Percentiles rank a stretch among this genome's conserved stretches.
Conservation (phyloP, 2,797 vertebrate species). For the Anabacerthia variegaticeps region DNA sequence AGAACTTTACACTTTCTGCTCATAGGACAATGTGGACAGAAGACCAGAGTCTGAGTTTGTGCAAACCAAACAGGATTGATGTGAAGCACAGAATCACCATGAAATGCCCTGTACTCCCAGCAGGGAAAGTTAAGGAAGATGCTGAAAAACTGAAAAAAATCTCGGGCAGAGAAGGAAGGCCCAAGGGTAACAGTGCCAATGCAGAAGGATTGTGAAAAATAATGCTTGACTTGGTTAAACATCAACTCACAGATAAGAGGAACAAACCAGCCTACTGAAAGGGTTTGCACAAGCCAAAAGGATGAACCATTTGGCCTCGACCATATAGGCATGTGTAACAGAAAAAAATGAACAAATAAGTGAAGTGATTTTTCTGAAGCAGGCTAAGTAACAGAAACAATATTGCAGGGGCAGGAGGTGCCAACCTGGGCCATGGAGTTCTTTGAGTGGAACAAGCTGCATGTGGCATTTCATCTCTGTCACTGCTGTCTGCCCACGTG, state of each 20-base stretch:
- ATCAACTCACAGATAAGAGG: not conserved
- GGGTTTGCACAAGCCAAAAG: not conserved
- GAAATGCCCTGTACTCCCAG: not conserved
- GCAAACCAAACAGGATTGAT: not conserved
- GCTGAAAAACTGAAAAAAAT: not conserved
- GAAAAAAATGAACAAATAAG: not conserved
- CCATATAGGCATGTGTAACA: not conserved
- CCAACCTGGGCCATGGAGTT: fast-evolving
- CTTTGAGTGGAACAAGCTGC: not conserved
- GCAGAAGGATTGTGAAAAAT: not conserved
- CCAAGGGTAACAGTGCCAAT: not conserved
- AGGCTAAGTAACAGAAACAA: not conserved
- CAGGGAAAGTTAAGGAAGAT: not conserved
- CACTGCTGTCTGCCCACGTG: not conserved
- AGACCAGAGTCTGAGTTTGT: not conserved
- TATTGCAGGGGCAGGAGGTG: not conserved
- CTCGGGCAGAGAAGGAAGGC: not conserved
- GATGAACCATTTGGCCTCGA: not conserved
- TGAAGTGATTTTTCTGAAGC: not conserved
- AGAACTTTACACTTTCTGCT: not conserved
- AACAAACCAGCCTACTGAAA: not conserved
- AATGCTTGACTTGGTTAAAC: not conserved
- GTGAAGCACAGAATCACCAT: fast-evolving
- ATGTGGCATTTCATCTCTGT: not conserved
- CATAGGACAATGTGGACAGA: not conserved